phyloP scores from a whole-genome alignment of 2,888 invertebrate species.

The Pseudococcus longispinus region DNA sequence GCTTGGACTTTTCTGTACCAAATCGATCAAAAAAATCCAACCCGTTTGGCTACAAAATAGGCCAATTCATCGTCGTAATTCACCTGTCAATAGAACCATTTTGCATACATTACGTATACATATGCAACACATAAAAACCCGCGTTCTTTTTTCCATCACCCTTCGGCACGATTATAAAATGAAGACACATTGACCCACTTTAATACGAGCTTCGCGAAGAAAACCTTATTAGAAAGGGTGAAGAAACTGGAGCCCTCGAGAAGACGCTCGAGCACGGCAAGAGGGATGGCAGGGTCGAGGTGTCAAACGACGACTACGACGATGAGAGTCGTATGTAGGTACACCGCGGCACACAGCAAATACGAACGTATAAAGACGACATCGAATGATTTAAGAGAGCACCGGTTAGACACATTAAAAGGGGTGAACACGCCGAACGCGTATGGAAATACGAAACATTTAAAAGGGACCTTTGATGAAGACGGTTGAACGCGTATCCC shows the following conservation, averaged over 20 bases:
- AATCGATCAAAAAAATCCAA: too few species aligned
- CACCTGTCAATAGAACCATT: background rate
- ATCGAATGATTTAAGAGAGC: background rate
- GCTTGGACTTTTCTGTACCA: too few species aligned
- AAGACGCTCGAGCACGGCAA: background rate
- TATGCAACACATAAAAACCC: background rate
- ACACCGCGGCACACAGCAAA: background rate
- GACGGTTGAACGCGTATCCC: constrained; percentile 6
- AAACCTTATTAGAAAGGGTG: constrained; percentile 9
- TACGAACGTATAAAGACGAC: background rate
- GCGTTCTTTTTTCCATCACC: background rate
- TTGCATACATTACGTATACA: background rate
- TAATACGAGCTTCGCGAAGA: background rate
- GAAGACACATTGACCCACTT: background rate
- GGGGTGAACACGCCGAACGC: background rate
- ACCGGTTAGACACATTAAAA: background rate
- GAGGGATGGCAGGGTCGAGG: background rate
- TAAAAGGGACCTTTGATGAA: constrained; percentile 10
- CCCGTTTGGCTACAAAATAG: background rate
- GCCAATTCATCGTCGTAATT: background rate
- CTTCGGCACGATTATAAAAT: background rate
- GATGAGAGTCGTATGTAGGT: background rate
- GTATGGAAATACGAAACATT: constrained; percentile 2
- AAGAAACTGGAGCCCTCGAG: background rate
- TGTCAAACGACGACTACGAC: background rate